Base-by-base conservation (phyloP, 2,888 invertebrate genomes). In the Taphrorychus bicolor region DNA sequence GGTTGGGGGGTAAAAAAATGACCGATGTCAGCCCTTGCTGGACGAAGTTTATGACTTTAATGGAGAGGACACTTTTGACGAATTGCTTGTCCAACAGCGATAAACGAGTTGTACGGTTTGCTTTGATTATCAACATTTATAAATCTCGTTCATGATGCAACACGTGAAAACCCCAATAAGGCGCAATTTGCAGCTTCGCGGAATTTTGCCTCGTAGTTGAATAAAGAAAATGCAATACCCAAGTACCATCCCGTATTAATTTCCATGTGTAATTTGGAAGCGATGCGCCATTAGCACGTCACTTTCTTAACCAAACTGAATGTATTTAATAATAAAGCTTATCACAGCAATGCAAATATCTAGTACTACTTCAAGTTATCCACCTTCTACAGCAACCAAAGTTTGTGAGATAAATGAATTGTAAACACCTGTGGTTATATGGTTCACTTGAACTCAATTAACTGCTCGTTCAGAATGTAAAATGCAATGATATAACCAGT, bases 401-500 rank as follows among this genome's bases (percentile, higher is more conserved):
- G 32, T 32, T 32, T 32, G 11, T 32, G 11, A 32, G 32, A 1
- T 32, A 9, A 32, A 32, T 32, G 11, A 45, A 45, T 45, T 45
- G 7, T 45, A 17, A 45, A 45, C 45, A 48, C 48, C 48, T 48
- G 19, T 18, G 48, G 48, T 48, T 48, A 32, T 32, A 32, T 32
- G 32, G 32, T 32, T 32, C 32, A 32, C 32, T 32, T 32, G 17
- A 48, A 48, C 16, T 14, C 48, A 48, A 48, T 48, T 48, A n/a
- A 19, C 19, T 7, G 48, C 11, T 48, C 16, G 48, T 19, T 48
- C 19, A 19, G 48, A 16, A 19, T 14, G 14, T 48, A 48, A 16
- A n/a, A 48, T 48, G 16, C 16, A 48, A 48, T 48, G 48, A 48
- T 16, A 19, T 48, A 48, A 48, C 48, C 16, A n/a, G n/a, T n/a